Base-by-base conservation (phyloP, 1,140 invertebrate species). In the Nixonia krombeini region DNA sequence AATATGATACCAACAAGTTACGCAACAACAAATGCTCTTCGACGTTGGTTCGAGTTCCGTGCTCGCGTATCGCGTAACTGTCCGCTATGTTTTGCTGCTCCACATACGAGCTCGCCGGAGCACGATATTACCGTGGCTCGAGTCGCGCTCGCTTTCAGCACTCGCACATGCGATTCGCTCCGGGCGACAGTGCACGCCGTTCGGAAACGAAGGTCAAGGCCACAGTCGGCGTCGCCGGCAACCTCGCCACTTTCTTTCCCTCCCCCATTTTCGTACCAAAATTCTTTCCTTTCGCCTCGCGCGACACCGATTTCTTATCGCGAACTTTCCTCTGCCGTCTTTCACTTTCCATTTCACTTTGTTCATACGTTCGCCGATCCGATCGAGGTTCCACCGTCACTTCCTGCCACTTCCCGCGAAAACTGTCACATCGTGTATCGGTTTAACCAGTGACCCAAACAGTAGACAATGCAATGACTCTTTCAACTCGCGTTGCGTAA, bases 201-300 rank as follows among this genome's bases (percentile, higher is more conserved):
- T 66, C 56, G 18, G 50, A 63, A 70, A 67, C 65, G 67, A 79
- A 80, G 75, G 75, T 73, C 78, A 80, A 79, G 78, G 78, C 63
- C 65, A 21, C n/a, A 35, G 29, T 45, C 41, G 7, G 4, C 70
- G 45, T 38, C 51, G 29, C 13, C 44, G 49, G 38, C 25, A 5
- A 41, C 13, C 18, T 18, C 12, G n/a, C n/a, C n/a, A 18, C 18
- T 18, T 40, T 41, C n/a, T 15, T 47, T 56, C 21, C 38, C 17
- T 26, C 42, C 29, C n/a, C 17, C 35, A 31, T 10, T 33, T 16
- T 33, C 13, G 13, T 12, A 17, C n/a, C 12, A 13, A 31, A 33
- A 18, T 8, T 25, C 13, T 33, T 33, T 33, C 2, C 2, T 33
- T 33, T 8, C 2, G 2, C 29, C n/a, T n/a, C n/a, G n/a, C n/a